Base-by-base conservation (phyloP, 2,113 vertebrate species). In the Brienomyrus longianalis region DNA sequence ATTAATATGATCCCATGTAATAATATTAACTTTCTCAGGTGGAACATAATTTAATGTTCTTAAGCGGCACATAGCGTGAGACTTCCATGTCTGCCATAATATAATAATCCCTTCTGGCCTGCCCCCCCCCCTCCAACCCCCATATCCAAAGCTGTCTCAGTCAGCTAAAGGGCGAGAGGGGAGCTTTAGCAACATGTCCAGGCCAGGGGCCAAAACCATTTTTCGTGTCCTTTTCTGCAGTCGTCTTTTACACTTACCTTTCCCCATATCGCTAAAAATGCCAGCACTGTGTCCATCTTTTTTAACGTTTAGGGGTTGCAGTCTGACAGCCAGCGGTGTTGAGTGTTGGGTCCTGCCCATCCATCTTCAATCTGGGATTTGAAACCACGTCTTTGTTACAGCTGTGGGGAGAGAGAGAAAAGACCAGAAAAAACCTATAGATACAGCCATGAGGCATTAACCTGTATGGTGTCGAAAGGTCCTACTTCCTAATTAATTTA, bases 1-100 rank as follows among this genome's bases (percentile, higher is more conserved):
- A 80, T 87, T 89, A 83, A 83, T 66, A 89, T 88, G 85, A 89
- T 70, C 90, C 66, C 52, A 50, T 56, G 31, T 88, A 88, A 89
- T 88, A 86, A 59, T 91, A 83, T 89, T 89, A 52, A 88, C 89
- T 89, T 84, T 43, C 88, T 31, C 51, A 35, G 52, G 54, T 80
- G 51, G 86, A 89, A 89, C 86, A n/a, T 80, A 77, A 21, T 45
- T 88, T 66, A 88, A 89, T 89, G 87, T 50, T 5, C 80, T 62
- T 62, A 90, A 84, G 83, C 21, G 47, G 59, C 56, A 43, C 48
- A 90, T 74, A 54, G 39, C 27, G 45, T 19, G 10, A 74, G 85
- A 90, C 77, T 87, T 74, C 15, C 27, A 8, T 1, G 10, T 51
- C 51, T 87, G 45, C 39, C 5, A 15, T 90, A 74, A 87, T 86